phyloP scores from a whole-genome alignment of 2,888 invertebrate genomes.

The Parapristionchus giblindavisi region DNA sequence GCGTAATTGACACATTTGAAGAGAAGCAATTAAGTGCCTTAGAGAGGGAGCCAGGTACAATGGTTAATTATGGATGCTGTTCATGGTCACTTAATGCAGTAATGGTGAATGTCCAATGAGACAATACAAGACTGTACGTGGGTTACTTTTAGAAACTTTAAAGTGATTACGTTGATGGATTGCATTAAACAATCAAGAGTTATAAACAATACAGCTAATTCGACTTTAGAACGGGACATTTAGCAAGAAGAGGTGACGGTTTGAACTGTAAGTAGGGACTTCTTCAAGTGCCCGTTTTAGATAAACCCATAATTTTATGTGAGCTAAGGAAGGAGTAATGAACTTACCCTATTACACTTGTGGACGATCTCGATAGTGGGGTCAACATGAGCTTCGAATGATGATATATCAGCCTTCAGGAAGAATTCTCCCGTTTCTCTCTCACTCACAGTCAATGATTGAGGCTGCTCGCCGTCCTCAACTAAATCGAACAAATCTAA shows the following conservation, averaged over 20 bases:
- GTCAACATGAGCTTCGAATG: constrained; percentile 21
- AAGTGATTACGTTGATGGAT: neutral
- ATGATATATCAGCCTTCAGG: neutral
- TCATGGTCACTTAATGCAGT: too few relatives aligned
- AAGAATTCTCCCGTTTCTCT: constrained; percentile 5
- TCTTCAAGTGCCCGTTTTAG: too few relatives aligned
- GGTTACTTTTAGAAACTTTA: neutral
- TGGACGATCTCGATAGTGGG: constrained; percentile 31
- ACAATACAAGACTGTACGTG: too few relatives aligned
- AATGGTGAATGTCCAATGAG: too few relatives aligned
- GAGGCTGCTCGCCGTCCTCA: neutral
- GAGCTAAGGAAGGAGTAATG: neutral
- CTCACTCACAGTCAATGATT: neutral
- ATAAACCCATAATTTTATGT: too few relatives aligned
- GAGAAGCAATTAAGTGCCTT: too few relatives aligned
- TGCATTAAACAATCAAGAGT: neutral
- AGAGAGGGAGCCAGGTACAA: too few relatives aligned
- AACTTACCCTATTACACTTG: constrained; percentile 8
- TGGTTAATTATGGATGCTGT: too few relatives aligned
- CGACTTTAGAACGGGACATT: too few relatives aligned
- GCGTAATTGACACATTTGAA: too few relatives aligned
- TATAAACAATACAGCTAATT: neutral
- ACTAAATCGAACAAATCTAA: neutral
- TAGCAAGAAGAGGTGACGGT: too few relatives aligned
- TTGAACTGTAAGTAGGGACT: too few relatives aligned